Base-by-base conservation (phyloP, 2,797 vertebrate genomes). In the Xyrichtys novacula region DNA sequence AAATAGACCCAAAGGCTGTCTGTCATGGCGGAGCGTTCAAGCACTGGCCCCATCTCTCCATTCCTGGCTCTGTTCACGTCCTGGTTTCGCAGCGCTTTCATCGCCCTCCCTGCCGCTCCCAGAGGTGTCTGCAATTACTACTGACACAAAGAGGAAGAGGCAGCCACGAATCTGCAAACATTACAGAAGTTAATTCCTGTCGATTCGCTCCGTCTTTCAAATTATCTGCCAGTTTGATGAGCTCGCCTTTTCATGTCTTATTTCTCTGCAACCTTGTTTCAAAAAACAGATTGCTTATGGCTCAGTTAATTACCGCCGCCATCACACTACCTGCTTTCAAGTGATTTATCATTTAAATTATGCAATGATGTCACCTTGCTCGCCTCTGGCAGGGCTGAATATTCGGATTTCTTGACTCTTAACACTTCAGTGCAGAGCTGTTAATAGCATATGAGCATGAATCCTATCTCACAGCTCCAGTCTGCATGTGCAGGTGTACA, bases 1-100 rank as follows among this genome's bases (percentile, higher is more conserved):
- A 90, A 89, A 88, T 85, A 80, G 77, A 71, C 80, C 85, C 86
- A 88, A 87, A 91, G 89, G 85, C 86, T 87, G 86, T 85, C 91
- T 90, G 87, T 90, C 86, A 84, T 89, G 86, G 89, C 83, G 65
- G 26, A 55, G 80, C 75, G 86, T 90, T 90, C 85, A 88, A 91
- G 79, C 65, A 28, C 48, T 88, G 86, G 85, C 88, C 83, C 61
- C 76, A 59, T 78, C 79, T 81, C 40, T 87, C 84, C 75, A 74
- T 79, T 80, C 66, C 77, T 85, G 85, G 80, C 90, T 92, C 89
- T 92, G 88, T 86, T 89, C 80, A 32, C 80, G 87, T 89, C 89
- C 89, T 85, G 86, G 71, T 87, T 91, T 91, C 78, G 66, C 80
- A 23, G 63, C 3, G 44, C 89, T 92, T 92, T 92, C 89, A 92